These are phyloP conservation scores for Lepidurus couesii DNA, from an alignment of 1,140 invertebrate species.

Conservation along the genomic window DNA sequence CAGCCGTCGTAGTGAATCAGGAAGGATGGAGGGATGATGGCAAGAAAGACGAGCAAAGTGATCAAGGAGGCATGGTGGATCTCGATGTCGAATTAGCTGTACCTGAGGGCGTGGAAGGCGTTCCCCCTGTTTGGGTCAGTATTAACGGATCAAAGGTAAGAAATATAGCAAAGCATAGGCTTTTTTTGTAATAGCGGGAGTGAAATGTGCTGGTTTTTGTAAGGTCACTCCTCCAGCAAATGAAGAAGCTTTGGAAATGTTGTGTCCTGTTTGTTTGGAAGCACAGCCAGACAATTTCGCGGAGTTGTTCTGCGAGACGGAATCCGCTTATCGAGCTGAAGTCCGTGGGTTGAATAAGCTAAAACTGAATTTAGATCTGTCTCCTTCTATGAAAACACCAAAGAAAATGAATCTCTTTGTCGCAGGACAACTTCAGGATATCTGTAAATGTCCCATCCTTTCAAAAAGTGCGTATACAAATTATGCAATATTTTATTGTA, in stretches of 20 bases:
- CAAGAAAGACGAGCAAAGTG: constrained; percentile 4
- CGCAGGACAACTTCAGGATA: background rate
- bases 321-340: background rate
- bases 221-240: background rate
- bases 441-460: background rate
- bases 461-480: background rate
- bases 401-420: background rate
- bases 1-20: background rate
- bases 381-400: background rate
- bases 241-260: background rate
- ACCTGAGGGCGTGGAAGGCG: background rate
- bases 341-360: background rate
- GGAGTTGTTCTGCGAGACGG: background rate
- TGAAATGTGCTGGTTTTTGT: background rate
- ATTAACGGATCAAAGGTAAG: background rate
- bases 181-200: background rate
- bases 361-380: background rate
- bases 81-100: background rate
- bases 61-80: background rate
- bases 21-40: background rate
- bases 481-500: background rate
- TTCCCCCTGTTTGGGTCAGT: constrained; percentile 13
- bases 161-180: background rate
- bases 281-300: background rate
- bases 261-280: background rate